phyloP scores from a whole-genome alignment of 2,797 vertebrate genomes.

The Parauchenoglanis ngamensis region DNA sequence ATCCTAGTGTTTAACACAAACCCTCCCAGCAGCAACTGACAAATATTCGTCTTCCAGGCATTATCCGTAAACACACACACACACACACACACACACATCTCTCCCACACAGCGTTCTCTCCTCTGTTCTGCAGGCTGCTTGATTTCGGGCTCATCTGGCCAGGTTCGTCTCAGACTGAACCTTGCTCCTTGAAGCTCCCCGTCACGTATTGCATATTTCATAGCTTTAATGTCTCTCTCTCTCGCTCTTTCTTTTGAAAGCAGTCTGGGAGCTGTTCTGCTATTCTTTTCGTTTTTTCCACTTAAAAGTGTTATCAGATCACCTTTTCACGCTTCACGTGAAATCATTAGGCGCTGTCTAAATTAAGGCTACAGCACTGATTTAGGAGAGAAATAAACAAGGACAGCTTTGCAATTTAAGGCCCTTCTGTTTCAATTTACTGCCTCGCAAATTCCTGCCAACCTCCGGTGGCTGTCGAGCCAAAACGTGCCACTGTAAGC shows the following conservation, averaged over 20 bases:
- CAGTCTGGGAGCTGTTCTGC: slow-evolving; percentile 53
- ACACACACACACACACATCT: slow-evolving; percentile 10
- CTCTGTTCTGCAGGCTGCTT: neutral
- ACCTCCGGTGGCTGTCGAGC: slow-evolving; percentile 42
- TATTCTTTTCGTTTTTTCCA: slow-evolving; percentile 32
- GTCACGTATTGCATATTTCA: slow-evolving; percentile 56
- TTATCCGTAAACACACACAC: slow-evolving; percentile 27
- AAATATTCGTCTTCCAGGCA: slow-evolving; percentile 37
- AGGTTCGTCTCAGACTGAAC: slow-evolving; percentile 41
- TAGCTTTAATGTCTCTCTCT: slow-evolving; percentile 34
- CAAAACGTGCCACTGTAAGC: slow-evolving; percentile 39
- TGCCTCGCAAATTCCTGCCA: slow-evolving; percentile 49
- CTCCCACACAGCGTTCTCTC: neutral
- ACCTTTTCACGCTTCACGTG: slow-evolving; percentile 50
- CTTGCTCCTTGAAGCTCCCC: slow-evolving; percentile 44
- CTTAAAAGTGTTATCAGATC: slow-evolving; percentile 53
- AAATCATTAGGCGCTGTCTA: slow-evolving; percentile 58
- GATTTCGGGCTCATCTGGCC: slow-evolving; percentile 21
- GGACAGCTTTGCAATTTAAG: slow-evolving; percentile 54
- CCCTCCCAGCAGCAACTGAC: slow-evolving; percentile 22
- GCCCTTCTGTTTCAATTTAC: slow-evolving; percentile 57
- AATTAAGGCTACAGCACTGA: slow-evolving; percentile 58
- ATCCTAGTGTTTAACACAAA: slow-evolving; percentile 27
- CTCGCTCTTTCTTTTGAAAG: neutral
- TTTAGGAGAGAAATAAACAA: slow-evolving; percentile 57